phyloP scores from a whole-genome alignment of 2,888 invertebrate species.

The Tenthredo livida region DNA sequence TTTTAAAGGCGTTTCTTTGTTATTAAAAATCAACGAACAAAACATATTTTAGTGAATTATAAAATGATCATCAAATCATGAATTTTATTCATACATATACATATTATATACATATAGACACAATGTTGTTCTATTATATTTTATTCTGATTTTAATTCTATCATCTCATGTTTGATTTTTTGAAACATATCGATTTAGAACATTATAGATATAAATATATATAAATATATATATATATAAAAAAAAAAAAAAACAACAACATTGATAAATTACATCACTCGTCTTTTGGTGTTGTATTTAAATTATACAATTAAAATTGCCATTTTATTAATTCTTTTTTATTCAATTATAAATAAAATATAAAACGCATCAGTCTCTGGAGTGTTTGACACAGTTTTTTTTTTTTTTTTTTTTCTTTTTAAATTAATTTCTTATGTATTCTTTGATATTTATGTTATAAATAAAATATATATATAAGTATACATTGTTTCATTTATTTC shows the following conservation, averaged over 20 bases:
- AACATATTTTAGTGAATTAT: neutral
- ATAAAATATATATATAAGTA: slow-evolving; percentile 67
- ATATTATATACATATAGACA: neutral
- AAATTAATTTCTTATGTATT: slow-evolving; percentile 47
- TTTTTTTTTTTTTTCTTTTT: too few species aligned
- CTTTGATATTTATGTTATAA: slow-evolving; percentile 59
- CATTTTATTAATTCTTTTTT: slow-evolving; percentile 11
- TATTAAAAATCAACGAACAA: neutral
- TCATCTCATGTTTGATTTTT: neutral
- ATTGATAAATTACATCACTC: neutral
- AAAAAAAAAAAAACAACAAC: neutral
- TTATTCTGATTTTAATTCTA: slow-evolving; percentile 3
- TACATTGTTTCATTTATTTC: slow-evolving; percentile 63
- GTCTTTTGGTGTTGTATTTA: neutral
- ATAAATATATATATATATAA: neutral
- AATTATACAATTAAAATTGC: neutral
- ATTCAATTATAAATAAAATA: neutral
- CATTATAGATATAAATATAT: neutral
- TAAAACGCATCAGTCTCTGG: neutral
- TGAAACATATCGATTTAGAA: neutral
- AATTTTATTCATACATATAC: neutral
- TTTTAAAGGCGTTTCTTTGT: neutral
- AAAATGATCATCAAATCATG: neutral
- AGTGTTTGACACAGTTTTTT: neutral
- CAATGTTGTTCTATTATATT: slow-evolving; percentile 21